Conservation (phyloP, 2,797 vertebrate genomes). For the Parambassis ranga region DNA sequence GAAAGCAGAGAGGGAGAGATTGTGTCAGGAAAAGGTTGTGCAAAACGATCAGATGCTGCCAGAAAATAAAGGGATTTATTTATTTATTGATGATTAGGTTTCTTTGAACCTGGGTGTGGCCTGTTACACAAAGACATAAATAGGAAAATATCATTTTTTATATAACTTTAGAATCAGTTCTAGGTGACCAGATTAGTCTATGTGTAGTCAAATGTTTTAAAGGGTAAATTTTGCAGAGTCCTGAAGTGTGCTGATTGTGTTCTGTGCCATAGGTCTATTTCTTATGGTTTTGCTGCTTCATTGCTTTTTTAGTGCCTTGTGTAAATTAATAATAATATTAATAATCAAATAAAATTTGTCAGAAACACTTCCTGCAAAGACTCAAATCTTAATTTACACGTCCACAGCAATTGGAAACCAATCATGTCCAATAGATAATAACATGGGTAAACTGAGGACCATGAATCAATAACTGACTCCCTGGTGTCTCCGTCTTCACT, state of each 20-base stretch:
- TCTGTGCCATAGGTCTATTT: no score
- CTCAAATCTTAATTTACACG: not conserved
- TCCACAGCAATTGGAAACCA: conserved; percentile 30
- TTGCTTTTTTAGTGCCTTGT: no score
- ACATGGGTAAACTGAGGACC: conserved; percentile 50
- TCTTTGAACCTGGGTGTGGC: not conserved
- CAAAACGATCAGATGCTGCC: no score
- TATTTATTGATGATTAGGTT: no score
- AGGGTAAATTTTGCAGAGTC: no score
- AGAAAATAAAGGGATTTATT: no score
- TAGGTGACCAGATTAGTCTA: no score
- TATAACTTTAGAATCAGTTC: no score
- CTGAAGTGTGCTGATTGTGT: no score
- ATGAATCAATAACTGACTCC: conserved; percentile 53
- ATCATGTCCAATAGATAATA: conserved; percentile 47
- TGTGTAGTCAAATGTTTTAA: no score
- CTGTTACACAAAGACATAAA: not conserved
- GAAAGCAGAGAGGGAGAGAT: conserved; percentile 45
- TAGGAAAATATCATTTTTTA: no score
- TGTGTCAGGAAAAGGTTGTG: not conserved
- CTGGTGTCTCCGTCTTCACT: conserved; percentile 37
- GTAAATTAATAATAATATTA: no score
- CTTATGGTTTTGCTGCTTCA: not conserved
- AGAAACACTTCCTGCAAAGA: not conserved
- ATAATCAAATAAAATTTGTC: not conserved